Evolutionary conservation across 2,113 vertebrate genomes (phyloP), one percentile per base, ranked within the genome.

Genomic region (Oxyura jamaicensis): DNA sequence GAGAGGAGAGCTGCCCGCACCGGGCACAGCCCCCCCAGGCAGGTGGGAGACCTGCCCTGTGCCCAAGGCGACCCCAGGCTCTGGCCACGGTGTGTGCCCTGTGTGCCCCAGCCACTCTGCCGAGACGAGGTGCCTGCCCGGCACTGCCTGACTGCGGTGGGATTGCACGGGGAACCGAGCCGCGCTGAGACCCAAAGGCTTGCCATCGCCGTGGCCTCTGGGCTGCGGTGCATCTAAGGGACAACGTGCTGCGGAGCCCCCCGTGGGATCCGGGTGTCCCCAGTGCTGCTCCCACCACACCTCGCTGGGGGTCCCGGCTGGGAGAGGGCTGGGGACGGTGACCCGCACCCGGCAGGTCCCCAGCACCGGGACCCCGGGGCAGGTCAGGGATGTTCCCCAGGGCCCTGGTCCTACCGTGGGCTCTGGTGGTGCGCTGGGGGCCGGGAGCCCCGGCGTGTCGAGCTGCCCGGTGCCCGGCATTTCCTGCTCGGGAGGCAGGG

Each of bases 71-170:
- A 22, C n/a, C 13, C 17, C 0, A 2, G 6, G 52, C 72, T 60
- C 55, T 3, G 5, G 80, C 35, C n/a, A 23, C 18, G 33, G 48
- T 28, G 18, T 8, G 52, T 21, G 33, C 22, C 50, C 28, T n/a
- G n/a, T n/a, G n/a, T n/a, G n/a, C n/a, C 17, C 22, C 4, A 0
- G 56, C 23, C 22, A 44, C 56, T 41, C 42, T 2, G 2, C 72
- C 36, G 35, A 46, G 26, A 31, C 36, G 67, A 59, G 22, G 17
- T 8, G 25, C 23, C 58, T 14, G 12, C 41, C 42, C 19, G 13
- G 41, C 28, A 15, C 26, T 11, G 35, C 29, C 18, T n/a, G 35
- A 10, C 1, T 3, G 53, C 3, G 1, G n/a, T 3, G 35, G 62
- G 21, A 6, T 6, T 10, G 69, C 44, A 26, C 31, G 67, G n/a